Conservation (phyloP, 1,140 invertebrate species). For the Neelides sp. region DNA sequence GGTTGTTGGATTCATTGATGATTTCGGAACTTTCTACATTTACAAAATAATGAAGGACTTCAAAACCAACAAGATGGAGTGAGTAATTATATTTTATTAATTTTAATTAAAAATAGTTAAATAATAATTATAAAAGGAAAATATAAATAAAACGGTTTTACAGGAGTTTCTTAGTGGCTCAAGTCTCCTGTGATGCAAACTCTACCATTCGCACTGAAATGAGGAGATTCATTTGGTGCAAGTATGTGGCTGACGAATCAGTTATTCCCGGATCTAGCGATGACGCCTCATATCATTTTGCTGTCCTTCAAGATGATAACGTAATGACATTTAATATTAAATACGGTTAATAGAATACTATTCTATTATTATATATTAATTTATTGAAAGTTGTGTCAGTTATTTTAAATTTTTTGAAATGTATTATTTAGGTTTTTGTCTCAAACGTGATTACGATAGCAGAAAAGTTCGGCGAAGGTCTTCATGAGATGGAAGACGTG, state of each 20-base stretch:
- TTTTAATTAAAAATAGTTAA: neutral
- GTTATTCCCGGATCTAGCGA: conserved; percentile 38
- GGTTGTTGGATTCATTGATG: conserved; percentile 73
- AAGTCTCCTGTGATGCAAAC: conserved; percentile 42
- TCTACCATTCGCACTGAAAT: conserved; percentile 34
- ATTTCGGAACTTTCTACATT: conserved; percentile 63
- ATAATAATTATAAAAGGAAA: neutral
- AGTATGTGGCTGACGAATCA: conserved; percentile 56
- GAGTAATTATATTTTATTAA: conserved; percentile 15
- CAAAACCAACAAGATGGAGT: conserved; percentile 34
- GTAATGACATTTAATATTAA: conserved; percentile 43
- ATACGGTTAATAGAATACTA: conserved; percentile 1
- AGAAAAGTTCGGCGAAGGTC: conserved; percentile 39
- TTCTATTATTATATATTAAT: neutral
- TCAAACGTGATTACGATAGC: conserved; percentile 47
- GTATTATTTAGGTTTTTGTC: conserved; percentile 44
- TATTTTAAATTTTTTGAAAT: conserved; percentile 14
- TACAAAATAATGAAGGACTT: conserved; percentile 54
- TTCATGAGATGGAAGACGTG: conserved; percentile 39
- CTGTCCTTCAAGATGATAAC: conserved; percentile 62
- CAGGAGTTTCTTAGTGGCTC: neutral
- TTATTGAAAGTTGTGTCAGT: neutral
- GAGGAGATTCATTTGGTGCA: conserved; percentile 76
- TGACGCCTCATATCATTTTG: conserved; percentile 62
- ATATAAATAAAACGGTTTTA: conserved; percentile 2